phyloP scores from a whole-genome alignment of 2,113 vertebrate species.

The Myxocyprinus asiaticus region DNA sequence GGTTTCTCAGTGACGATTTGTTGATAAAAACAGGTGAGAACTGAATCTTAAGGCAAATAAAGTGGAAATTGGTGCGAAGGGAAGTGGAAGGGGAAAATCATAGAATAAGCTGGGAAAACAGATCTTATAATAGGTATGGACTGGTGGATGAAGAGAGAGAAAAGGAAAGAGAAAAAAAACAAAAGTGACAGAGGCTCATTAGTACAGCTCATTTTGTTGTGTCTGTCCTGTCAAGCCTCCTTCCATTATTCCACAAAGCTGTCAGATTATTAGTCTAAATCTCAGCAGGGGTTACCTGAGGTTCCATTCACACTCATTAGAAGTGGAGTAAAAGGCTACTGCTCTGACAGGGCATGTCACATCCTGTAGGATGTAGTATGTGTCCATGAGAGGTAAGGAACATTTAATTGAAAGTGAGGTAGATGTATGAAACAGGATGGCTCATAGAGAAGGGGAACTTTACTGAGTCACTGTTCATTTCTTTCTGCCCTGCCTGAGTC shows the following conservation, averaged over 20 bases:
- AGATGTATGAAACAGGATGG: background rate
- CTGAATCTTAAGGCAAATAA: background rate
- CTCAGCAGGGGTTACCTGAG: background rate
- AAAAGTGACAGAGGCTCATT: conserved; percentile 25
- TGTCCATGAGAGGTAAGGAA: background rate
- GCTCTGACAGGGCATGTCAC: background rate
- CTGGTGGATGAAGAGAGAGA: background rate
- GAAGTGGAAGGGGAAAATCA: background rate
- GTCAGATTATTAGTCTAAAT: conserved; percentile 24
- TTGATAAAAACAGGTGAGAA: conserved; percentile 2
- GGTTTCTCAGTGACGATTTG: background rate
- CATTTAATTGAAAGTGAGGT: background rate
- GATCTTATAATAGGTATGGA: conserved; percentile 25
- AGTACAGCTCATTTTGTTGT: conserved; percentile 12
- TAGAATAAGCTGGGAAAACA: conserved; percentile 20
- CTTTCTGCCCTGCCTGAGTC: too few relatives aligned
- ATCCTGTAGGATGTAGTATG: conserved; percentile 1
- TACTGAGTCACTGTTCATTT: too few relatives aligned
- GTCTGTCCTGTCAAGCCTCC: background rate
- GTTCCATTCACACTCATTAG: conserved; percentile 34
- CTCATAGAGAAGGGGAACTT: background rate
- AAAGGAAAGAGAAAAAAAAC: background rate
- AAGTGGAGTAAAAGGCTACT: conserved; percentile 5
- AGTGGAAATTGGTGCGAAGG: background rate
- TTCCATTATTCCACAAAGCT: conserved; percentile 14